These are phyloP conservation scores for Drosophila borborema DNA, from an alignment of 2,888 invertebrate genomes.

Conservation along the genomic window DNA sequence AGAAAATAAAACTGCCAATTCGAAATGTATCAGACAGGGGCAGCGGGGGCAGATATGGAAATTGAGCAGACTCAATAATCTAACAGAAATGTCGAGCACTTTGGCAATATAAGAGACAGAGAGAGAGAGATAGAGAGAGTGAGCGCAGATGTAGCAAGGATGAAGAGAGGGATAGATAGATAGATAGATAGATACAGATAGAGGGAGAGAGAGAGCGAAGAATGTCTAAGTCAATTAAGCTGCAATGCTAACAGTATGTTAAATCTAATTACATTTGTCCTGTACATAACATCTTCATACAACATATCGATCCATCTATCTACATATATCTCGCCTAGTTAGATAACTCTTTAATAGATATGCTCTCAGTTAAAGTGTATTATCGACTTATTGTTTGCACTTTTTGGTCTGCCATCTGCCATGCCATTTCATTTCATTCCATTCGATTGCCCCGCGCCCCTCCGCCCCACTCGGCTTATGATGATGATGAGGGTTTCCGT, in stretches of 20 bases:
- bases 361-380: not conserved
- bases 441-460: no score
- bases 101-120: no score
- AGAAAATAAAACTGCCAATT: constrained; percentile 66
- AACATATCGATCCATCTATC: not conserved
- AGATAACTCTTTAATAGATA: no score
- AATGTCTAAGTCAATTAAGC: no score
- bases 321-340: not conserved
- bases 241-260: no score
- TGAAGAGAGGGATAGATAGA: no score
- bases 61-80: not conserved
- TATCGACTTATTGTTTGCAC: constrained; percentile 12
- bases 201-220: no score
- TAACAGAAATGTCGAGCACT: not conserved
- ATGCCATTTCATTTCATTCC: constrained; percentile 25
- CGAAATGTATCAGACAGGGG: constrained; percentile 21
- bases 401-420: constrained; percentile 11
- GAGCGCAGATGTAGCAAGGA: no score
- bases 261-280: no score
- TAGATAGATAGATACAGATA: no score
- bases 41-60: not conserved
- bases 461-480: not conserved
- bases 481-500: constrained; percentile 39
- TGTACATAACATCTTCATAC: no score
- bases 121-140: no score